Conservation (phyloP, 2,113 vertebrate species). For the Turnix velox region DNA sequence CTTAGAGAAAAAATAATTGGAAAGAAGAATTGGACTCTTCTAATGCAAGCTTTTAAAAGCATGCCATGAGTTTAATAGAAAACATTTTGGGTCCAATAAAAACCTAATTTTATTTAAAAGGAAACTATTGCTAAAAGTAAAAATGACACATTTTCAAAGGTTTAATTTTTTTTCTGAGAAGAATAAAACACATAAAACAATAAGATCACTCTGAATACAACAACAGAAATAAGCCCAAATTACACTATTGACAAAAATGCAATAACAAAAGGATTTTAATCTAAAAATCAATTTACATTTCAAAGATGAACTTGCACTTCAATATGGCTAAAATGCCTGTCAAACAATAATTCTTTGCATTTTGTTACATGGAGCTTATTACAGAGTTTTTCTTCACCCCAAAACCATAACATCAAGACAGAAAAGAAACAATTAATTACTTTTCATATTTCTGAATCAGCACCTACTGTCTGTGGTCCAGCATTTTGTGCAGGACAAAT, state of each 20-base stretch:
- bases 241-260: conserved; percentile 30
- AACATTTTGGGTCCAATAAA: neutral
- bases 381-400: neutral
- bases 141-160: neutral
- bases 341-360: neutral
- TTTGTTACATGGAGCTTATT: neutral
- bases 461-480: neutral
- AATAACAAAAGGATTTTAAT: conserved; percentile 48
- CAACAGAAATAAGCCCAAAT: conserved; percentile 10
- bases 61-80: neutral
- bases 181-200: neutral
- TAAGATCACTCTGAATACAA: neutral
- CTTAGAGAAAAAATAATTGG: neutral
- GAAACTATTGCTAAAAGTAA: neutral
- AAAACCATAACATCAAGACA: neutral
- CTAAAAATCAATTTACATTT: conserved; percentile 56
- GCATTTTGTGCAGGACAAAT: neutral
- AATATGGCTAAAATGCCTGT: neutral
- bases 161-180: neutral
- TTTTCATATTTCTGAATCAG: neutral
- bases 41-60: neutral
- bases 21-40: neutral
- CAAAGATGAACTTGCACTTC: conserved; percentile 38
- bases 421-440: neutral
- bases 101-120: conserved; percentile 5